These are phyloP conservation scores for Mastigias papua DNA, from an alignment of 30 jellyfish, hydroid and myxozoan species.

Conservation along the genomic window DNA sequence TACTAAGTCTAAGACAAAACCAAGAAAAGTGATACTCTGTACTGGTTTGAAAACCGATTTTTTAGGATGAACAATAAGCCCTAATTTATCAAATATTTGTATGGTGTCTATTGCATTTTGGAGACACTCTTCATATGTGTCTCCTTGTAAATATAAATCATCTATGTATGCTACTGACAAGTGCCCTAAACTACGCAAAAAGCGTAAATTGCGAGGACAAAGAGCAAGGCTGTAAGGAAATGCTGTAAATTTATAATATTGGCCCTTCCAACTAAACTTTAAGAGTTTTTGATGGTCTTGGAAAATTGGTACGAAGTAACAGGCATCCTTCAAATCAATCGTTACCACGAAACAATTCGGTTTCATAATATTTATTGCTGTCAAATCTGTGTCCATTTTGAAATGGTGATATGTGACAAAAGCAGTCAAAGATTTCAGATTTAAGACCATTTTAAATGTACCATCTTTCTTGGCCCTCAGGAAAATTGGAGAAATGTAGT, in stretches of 20 bases:
- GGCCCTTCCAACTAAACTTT: too few species aligned
- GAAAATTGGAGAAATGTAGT: conserved; percentile 24
- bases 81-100: conserved; percentile 4
- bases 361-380: conserved; percentile 15
- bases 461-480: conserved; percentile 38
- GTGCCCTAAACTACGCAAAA: conserved; percentile 24
- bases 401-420: conserved; percentile 22
- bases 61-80: conserved; percentile 55
- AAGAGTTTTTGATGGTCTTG: too few species aligned
- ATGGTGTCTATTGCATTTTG: too few species aligned
- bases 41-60: conserved; percentile 50
- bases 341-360: neutral
- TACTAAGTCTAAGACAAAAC: too few species aligned
- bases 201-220: too few species aligned
- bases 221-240: neutral
- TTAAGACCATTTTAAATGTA: conserved; percentile 21
- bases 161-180: conserved; percentile 10
- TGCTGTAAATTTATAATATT: too few species aligned
- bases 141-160: too few species aligned
- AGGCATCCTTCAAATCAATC: conserved; percentile 8
- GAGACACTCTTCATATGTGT: too few species aligned
- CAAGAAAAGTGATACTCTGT: conserved; percentile 26
- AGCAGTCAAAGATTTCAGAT: conserved; percentile 13
- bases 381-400: conserved; percentile 11
- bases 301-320: too few species aligned